Evolutionary conservation across 1,140 invertebrate species (phyloP), one percentile per base, ranked within the genome.

Genomic region (Riptortus pedestris): DNA sequence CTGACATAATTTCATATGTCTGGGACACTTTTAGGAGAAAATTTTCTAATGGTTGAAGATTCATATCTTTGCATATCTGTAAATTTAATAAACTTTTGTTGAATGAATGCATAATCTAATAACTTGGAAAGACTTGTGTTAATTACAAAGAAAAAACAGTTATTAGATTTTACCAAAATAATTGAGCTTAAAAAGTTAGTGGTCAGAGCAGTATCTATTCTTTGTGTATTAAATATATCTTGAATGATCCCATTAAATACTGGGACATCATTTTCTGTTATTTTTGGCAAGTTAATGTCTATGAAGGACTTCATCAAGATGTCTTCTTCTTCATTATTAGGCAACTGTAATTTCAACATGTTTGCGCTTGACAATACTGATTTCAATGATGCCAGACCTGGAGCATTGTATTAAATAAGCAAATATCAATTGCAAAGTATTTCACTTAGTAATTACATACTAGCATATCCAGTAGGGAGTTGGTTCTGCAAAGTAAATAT

Each of bases 221-320:
- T n/a, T n/a, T n/a, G n/a, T n/a, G n/a, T n/a, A n/a, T n/a, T n/a
- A 77, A 96, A 96, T 64, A 96, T 79, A 77, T 96, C 93, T 2
- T 86, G 87, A 61, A 95, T 89, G 52, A 96, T 96, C n/a, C 90
- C 91, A 72, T 92, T 79, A 68, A 96, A 97, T 3, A 97, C 76
- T 1, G 90, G 89, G 27, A 95, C 81, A 74, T 97, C 93, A 71
- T 85, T 83, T 2, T 85, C 84, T 45, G 94, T 76, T 78, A 97
- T 95, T 74, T 96, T 96, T 0, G 93, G 89, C 45, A 95, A 76
- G 79, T 95, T 96, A 0, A 96, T 90, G 75, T 96, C 91, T 26
- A 90, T 83, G 62, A 97, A 86, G 1, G 91, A 91, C 28, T 89
- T 78, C 28, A 95, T 76, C 33, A 94, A 71, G 47, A 94, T 72